phyloP scores from a whole-genome alignment of 2,797 vertebrate species.

The Glyptemys insculpta region DNA sequence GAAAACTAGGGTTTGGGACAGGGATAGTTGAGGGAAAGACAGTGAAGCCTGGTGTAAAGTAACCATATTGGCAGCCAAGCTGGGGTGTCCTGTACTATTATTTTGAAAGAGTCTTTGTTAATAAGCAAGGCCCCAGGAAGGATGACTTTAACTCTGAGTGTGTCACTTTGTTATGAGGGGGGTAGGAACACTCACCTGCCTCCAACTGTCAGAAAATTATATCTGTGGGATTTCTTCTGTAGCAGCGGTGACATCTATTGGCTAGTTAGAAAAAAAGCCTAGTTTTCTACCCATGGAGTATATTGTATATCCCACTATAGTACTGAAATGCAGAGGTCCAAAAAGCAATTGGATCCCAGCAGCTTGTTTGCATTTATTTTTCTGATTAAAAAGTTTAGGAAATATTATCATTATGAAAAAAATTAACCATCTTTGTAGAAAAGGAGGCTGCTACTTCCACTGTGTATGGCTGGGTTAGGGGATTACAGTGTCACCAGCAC shows the following conservation, averaged over 20 bases:
- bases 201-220: fast-evolving
- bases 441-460: not conserved
- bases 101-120: not conserved
- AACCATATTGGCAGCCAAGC: not conserved
- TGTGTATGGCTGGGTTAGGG: not conserved
- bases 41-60: not conserved
- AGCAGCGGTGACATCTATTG: conserved; percentile 5
- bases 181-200: fast-evolving
- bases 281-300: not conserved
- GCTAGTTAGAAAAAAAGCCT: not conserved
- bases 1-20: not conserved
- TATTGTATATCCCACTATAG: fast-evolving
- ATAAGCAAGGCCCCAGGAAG: not conserved
- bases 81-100: not conserved
- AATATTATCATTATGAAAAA: not conserved
- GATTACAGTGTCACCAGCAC: not conserved
- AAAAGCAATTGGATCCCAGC: not conserved
- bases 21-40: not conserved
- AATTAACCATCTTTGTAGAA: not conserved
- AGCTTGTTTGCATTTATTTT: not conserved
- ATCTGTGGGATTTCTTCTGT: fast-evolving
- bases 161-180: not conserved
- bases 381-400: not conserved
- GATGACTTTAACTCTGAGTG: not conserved
- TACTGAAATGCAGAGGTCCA: not conserved